phyloP scores from a whole-genome alignment of 2,113 vertebrate genomes.

The Petromus typicus region DNA sequence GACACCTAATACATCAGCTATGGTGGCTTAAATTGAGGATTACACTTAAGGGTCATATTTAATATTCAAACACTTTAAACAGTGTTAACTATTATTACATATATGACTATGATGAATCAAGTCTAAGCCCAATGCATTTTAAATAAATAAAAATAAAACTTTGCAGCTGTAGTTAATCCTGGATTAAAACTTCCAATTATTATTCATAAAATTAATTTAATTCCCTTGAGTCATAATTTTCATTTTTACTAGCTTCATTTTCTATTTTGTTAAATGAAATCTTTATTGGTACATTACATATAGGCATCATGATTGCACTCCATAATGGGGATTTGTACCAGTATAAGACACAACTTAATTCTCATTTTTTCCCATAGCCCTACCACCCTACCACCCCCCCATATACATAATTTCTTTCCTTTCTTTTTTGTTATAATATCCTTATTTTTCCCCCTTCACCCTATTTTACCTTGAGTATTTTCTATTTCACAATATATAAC shows the following conservation, averaged over 20 bases:
- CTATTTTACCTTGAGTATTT: too few species aligned
- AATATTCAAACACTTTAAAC: background rate
- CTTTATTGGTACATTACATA: too few species aligned
- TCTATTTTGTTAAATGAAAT: too few species aligned
- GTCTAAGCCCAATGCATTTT: background rate
- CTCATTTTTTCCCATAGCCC: too few species aligned
- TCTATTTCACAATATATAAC: too few species aligned
- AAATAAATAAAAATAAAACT: background rate
- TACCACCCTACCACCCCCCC: too few species aligned
- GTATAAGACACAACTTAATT: too few species aligned
- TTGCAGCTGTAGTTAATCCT: background rate
- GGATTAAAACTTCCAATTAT: background rate
- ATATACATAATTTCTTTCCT: too few species aligned
- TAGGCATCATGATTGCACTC: too few species aligned
- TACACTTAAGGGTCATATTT: background rate
- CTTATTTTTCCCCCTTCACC: too few species aligned
- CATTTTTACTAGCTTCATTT: background rate
- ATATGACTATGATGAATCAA: background rate
- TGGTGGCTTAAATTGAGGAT: background rate
- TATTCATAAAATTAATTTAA: conserved; percentile 15
- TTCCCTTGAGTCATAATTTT: background rate
- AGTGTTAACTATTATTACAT: background rate
- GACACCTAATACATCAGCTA: background rate
- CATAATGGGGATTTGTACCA: too few species aligned
- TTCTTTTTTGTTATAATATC: too few species aligned